Base-by-base conservation (phyloP, 2,113 vertebrate species). In the Paralichthys olivaceus region DNA sequence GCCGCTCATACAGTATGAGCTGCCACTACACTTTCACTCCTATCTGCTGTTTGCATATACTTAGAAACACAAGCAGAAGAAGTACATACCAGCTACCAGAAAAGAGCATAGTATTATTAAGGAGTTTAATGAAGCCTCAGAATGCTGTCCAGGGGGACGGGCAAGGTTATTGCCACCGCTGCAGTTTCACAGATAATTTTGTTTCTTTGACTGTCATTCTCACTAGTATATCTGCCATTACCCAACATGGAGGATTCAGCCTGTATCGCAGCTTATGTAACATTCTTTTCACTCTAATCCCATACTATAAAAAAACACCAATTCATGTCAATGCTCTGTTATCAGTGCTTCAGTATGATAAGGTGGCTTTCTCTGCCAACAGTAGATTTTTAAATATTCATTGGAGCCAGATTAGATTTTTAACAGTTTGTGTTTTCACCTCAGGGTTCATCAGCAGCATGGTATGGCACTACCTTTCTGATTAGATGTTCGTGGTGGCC, bases 211-310 rank as follows among this genome's bases (percentile, higher is more conserved):
- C 29, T 45, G 28, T 15, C 26, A 26, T 58, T 32, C 19, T 53
- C 45, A 37, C 62, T 61, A 61, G 15, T 34, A 32, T 12, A 20
- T 34, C 43, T 68, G 56, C 40, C 3, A 49, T 68, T 65, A 70
- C 49, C 40, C 71, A 72, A 72, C 55, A 58, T 22, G 54, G 22
- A 68, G 66, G 22, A 59, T 59, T 70, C 25, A n/a, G 77, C 23
- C 43, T 65, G n/a, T 29, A 15, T 49, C 25, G 43, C 37, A 23
- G 23, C 72, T 72, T 83, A 79, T 57, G 69, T 83, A 80, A 83
- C 64, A 25, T 64, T 51, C 55, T 73, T 66, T 82, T 69, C 37
- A 56, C 32, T 74, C 60, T 72, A 75, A 75, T 72, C 67, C 71
- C 22, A 26, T 34, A 19, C 53, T 61, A 67, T 80, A 26, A 56